Evolutionary conservation across 2,113 vertebrate genomes (phyloP), one percentile per base, ranked within the genome.

Genomic region (Lucifuga dentata): DNA sequence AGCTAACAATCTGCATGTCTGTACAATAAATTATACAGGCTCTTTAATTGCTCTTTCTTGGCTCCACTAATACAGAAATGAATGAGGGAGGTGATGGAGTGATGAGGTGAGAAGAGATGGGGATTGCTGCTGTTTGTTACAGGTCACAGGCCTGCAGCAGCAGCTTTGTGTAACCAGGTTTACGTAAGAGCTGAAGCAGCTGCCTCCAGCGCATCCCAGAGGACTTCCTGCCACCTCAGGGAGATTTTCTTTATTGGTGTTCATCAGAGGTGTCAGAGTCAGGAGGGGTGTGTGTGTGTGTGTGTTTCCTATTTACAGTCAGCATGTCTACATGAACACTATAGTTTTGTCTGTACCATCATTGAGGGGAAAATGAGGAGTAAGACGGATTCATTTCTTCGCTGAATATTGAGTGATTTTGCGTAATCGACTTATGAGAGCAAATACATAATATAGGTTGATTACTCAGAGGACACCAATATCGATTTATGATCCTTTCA

Each of bases 111-210:
- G 26, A 13, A 4, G 26, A 51, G 39, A 58, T 1, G 57, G 33
- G 48, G 59, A 48, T 73, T 55, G 63, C 66, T 35, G 11, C 72
- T 48, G 69, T 45, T 64, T 50, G 68, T 50, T 57, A n/a, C 52
- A 73, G 68, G 78, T 80, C 78, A 64, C 55, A 19, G 24, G 64
- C 74, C 35, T 2, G 13, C 52, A 16, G 41, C 36, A n/a, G 72
- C 58, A 5, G 72, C 55, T 80, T 91, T 91, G 79, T 65, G 68
- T 89, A 91, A 91, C 39, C 36, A n/a, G 40, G 43, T 61, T 90
- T 89, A 83, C 50, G 17, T 86, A 86, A 90, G 60, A 43, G 64
- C 55, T 52, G 44, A 52, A 73, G 64, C 16, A 1, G 35, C 43
- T 17, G 60, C 72, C 50, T 83, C 5, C 58, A 53, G 11, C 49